Conservation (phyloP, 2,888 invertebrate species). For the Torymus auratus region DNA sequence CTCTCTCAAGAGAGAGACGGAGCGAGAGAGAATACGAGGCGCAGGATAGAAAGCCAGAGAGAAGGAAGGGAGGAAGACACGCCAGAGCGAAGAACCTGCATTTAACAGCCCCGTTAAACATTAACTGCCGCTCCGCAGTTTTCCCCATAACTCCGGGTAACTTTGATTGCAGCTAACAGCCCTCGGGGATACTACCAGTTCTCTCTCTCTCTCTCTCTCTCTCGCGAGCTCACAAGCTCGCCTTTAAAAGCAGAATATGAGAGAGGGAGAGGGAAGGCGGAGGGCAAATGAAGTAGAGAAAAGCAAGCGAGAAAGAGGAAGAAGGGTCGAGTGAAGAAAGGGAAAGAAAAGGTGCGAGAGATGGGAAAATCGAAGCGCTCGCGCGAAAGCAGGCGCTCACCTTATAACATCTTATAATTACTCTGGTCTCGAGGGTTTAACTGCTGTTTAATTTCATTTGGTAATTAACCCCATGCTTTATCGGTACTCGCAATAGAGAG, state of each 20-base stretch:
- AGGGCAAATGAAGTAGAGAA: constrained; percentile 55
- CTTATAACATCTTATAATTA: constrained; percentile 75
- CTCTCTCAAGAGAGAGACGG: constrained; percentile 1
- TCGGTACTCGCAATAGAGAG: constrained; percentile 24
- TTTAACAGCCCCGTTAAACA: constrained; percentile 75
- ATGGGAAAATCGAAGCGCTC: constrained; percentile 49
- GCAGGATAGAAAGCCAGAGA: neutral
- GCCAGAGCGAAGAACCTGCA: constrained; percentile 62
- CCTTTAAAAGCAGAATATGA: constrained; percentile 66
- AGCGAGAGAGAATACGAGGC: neutral
- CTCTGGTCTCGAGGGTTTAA: constrained; percentile 71
- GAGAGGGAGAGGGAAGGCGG: constrained; percentile 42
- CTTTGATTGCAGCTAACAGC: constrained; percentile 75
- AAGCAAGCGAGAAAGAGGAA: constrained; percentile 30
- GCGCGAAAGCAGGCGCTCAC: constrained; percentile 60
- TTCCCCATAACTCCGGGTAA: constrained; percentile 74
- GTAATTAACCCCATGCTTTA: constrained; percentile 68
- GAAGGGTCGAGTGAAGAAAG: constrained; percentile 55
- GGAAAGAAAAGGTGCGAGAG: neutral
- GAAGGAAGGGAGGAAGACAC: constrained; percentile 17
- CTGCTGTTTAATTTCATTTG: constrained; percentile 74
- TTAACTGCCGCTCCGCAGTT: constrained; percentile 73
- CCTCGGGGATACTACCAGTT: constrained; percentile 66
- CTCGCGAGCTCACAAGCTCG: constrained; percentile 23
- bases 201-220: too few relatives aligned